These are phyloP conservation scores for Carterocephalus palaemon DNA, from an alignment of 2,888 invertebrate genomes.

Conservation along the genomic window DNA sequence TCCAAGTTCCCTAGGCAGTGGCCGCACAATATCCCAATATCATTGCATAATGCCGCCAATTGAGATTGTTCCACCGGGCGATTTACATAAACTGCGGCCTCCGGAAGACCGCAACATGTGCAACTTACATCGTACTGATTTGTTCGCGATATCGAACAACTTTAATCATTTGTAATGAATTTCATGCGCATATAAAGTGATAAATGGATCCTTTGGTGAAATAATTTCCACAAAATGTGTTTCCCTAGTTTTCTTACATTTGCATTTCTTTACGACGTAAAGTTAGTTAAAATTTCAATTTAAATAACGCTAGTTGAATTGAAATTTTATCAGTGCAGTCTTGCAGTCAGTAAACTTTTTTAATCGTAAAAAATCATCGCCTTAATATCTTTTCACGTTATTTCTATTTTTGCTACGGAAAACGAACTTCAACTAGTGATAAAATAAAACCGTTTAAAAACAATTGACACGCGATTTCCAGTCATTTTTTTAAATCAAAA, in stretches of 20 bases:
- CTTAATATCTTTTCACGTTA: too few species aligned
- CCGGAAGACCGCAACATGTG: conserved; percentile 41
- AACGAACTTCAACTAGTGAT: neutral
- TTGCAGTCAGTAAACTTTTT: too few species aligned
- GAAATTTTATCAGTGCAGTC: too few species aligned
- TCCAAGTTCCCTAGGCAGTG: conserved; percentile 32
- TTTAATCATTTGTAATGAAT: conserved; percentile 17
- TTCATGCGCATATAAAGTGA: neutral
- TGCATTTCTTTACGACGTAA: too few species aligned
- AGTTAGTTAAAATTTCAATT: too few species aligned
- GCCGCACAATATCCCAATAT: conserved; percentile 45
- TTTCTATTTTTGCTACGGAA: too few species aligned
- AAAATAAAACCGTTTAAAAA: too few species aligned
- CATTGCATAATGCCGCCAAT: conserved; percentile 47
- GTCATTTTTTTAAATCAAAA: too few species aligned
- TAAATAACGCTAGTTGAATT: too few species aligned
- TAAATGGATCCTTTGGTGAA: conserved; percentile 5
- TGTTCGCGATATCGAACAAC: conserved; percentile 21
- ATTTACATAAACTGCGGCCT: conserved; percentile 58
- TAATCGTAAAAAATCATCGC: too few species aligned
- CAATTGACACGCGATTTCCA: too few species aligned
- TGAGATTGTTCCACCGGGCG: conserved; percentile 43
- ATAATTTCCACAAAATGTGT: conserved; percentile 2
- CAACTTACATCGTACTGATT: conserved; percentile 47
- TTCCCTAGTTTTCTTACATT: conserved; percentile 11